These are phyloP conservation scores for Itoplectis maculator DNA, from an alignment of 2,888 invertebrate genomes.

Conservation along the genomic window DNA sequence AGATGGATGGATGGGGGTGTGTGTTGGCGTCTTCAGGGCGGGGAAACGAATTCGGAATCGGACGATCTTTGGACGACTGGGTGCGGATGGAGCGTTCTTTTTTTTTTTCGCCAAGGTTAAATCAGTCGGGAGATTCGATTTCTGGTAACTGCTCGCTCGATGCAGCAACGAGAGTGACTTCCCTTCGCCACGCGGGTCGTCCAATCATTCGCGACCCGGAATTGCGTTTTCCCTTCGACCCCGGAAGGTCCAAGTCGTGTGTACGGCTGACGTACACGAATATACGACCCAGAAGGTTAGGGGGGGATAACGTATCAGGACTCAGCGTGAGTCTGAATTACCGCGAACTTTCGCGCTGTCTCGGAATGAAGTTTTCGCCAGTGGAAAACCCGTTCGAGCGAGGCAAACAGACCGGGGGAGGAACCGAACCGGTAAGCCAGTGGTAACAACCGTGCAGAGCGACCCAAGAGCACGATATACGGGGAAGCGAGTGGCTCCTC, in stretches of 20 bases:
- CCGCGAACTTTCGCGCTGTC: conserved; percentile 7
- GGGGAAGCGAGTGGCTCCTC: conserved; percentile 27
- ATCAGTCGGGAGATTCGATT: neutral
- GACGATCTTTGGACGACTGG: neutral
- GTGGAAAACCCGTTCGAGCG: conserved; percentile 38
- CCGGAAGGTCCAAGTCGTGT: neutral
- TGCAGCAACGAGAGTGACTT: too few species aligned
- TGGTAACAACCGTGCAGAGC: conserved; percentile 22
- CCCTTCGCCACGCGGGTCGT: too few species aligned
- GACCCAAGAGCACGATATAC: conserved; percentile 28
- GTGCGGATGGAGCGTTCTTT: neutral
- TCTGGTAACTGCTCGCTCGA: conserved; percentile 7
- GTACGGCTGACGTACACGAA: neutral
- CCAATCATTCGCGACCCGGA: conserved; percentile 25
- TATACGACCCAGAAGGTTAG: neutral
- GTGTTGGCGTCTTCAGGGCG: neutral
- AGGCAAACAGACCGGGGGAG: conserved; percentile 36
- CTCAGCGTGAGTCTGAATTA: too few species aligned
- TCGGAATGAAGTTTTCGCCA: conserved; percentile 41
- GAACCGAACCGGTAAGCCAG: neutral
- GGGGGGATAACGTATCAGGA: too few species aligned
- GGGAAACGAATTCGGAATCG: neutral
- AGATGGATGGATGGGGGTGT: too few species aligned
- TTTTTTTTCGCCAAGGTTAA: conserved; percentile 5
- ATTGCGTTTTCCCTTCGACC: neutral